Evolutionary conservation across 1,140 invertebrate genomes (phyloP).

Genomic region (Hormaphis cornu): DNA sequence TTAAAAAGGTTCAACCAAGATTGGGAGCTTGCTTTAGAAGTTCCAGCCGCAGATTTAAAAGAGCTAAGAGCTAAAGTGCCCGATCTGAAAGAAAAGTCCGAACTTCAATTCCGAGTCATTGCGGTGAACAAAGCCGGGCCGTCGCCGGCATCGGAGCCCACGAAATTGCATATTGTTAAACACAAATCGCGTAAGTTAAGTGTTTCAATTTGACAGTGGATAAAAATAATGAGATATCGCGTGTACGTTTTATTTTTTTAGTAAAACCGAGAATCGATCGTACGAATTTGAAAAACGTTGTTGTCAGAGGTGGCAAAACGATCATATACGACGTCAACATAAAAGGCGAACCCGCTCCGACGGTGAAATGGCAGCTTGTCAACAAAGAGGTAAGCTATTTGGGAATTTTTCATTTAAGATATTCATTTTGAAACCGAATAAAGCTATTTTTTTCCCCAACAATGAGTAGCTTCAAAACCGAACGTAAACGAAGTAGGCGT

Average conservation of each 20-base stretch:
- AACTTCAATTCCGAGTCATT: conserved; percentile 90
- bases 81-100: conserved; percentile 78
- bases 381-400: conserved; percentile 50
- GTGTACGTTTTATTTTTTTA: conserved; percentile 42
- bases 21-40: conserved; percentile 69
- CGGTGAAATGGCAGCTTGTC: conserved; percentile 73
- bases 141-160: conserved; percentile 87
- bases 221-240: neutral
- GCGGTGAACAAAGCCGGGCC: conserved; percentile 94
- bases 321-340: conserved; percentile 91
- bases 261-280: conserved; percentile 95
- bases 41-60: conserved; percentile 53
- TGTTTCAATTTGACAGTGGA: neutral
- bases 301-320: conserved; percentile 80
- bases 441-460: too few relatives aligned
- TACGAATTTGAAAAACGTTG: conserved; percentile 83
- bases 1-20: conserved; percentile 53
- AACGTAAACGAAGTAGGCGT: too few relatives aligned
- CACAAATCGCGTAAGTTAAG: conserved; percentile 67
- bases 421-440: too few relatives aligned
- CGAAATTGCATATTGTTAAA: conserved; percentile 83
- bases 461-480: too few relatives aligned
- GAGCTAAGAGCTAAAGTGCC: conserved; percentile 66
- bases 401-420: too few relatives aligned
- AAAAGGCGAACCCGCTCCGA: conserved; percentile 87